A percentile compares a stretch with the other conserved stretches of the same genome.
Conservation (phyloP, 2,797 vertebrate species). For the Ficedula albicollis region DNA sequence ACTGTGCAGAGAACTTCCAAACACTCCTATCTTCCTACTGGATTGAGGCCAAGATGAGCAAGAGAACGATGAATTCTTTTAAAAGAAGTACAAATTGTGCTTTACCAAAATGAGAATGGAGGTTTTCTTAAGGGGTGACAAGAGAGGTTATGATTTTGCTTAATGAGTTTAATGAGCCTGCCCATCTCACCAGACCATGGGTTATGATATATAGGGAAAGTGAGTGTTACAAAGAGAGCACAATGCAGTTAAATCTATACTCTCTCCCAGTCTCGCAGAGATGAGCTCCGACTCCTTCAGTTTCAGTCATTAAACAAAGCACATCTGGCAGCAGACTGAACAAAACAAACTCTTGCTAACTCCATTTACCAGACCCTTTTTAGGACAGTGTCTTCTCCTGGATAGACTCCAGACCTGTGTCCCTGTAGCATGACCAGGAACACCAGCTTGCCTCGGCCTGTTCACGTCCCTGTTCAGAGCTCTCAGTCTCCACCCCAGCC, state of each 20-base stretch:
- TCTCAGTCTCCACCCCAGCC: background rate
- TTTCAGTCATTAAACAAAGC: slow-evolving; percentile 24
- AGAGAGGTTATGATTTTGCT: background rate
- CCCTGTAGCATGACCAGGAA: background rate
- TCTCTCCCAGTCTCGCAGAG: background rate
- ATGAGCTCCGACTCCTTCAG: background rate
- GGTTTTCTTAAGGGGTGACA: background rate
- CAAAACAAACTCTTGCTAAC: background rate
- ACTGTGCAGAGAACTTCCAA: background rate
- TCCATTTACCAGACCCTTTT: background rate
- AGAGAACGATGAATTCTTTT: background rate
- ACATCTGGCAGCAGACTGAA: background rate
- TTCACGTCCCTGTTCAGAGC: accelerated
- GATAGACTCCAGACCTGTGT: background rate
- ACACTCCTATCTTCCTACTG: background rate
- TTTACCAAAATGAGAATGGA: background rate
- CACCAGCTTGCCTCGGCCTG: background rate
- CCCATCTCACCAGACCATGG: background rate
- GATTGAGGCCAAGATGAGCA: background rate
- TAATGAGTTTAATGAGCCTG: background rate
- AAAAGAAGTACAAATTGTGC: background rate
- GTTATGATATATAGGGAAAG: background rate
- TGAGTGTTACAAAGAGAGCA: background rate
- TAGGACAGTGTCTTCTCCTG: background rate
- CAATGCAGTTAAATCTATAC: background rate